These are phyloP conservation scores for Parasteatoda tepidariorum DNA, from an alignment of 1,140 invertebrate genomes.

Conservation along the genomic window DNA sequence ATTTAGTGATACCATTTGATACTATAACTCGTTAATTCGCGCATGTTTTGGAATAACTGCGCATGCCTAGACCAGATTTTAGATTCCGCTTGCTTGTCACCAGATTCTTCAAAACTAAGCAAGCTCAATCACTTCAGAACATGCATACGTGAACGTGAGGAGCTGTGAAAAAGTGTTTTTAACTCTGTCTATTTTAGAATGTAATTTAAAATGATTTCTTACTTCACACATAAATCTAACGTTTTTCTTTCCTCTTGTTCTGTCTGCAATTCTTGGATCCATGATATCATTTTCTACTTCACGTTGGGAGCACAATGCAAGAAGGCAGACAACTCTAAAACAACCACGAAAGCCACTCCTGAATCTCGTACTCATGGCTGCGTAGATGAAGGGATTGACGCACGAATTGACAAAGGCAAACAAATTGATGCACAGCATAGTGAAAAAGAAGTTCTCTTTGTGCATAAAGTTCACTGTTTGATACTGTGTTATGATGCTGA, in stretches of 20 bases:
- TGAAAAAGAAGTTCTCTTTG: slow-evolving; percentile 70
- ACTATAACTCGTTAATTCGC: no score
- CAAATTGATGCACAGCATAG: slow-evolving; percentile 71
- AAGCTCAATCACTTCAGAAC: no score
- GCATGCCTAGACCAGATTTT: no score
- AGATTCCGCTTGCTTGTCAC: no score
- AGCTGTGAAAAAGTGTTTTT: no score
- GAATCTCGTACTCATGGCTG: slow-evolving; percentile 70
- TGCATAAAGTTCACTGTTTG: slow-evolving; percentile 68
- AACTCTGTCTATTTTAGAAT: no score
- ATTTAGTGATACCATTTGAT: no score
- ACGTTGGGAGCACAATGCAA: neutral
- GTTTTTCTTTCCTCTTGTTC: neutral
- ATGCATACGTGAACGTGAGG: no score
- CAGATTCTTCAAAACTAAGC: no score
- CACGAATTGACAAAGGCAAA: slow-evolving; percentile 71
- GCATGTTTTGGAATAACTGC: no score
- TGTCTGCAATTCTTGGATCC: neutral
- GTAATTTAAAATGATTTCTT: neutral
- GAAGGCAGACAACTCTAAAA: slow-evolving; percentile 40
- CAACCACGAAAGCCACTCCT: slow-evolving; percentile 64
- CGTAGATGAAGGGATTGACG: slow-evolving; percentile 71
- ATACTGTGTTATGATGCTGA: slow-evolving; percentile 69
- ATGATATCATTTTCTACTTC: neutral
- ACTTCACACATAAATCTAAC: neutral